Evolutionary conservation across 2,888 invertebrate genomes (phyloP), one percentile per base, ranked within the genome.

Genomic region (Prosopocoilus inquinatus): DNA sequence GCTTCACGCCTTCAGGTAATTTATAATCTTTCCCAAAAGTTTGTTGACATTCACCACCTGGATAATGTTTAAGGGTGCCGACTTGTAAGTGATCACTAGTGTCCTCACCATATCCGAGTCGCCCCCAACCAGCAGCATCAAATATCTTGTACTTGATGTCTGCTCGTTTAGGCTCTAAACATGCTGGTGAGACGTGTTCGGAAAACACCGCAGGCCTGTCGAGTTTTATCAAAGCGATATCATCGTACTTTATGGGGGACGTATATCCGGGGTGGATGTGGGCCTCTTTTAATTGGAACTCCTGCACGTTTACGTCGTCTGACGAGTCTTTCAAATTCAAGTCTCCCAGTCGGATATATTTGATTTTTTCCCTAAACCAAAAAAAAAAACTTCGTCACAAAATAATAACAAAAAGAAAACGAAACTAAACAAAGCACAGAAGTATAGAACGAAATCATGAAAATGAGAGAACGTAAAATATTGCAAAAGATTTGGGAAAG

Each of bases 221-320:
- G 38, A 82, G 61, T 61, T 73, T 71, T 1, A 82, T 55, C 1
- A 82, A 69, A 7, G 79, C 82, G 34, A 82, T 79, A 54, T 82
- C 82, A 61, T 82, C 74, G 60, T 82, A 82, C 47, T 75, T 70
- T 2, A 67, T 60, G 0, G 75, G 72, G 2, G 62, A 51, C 35
- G 67, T 68, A 62, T 80, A 81, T 0, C 67, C 59, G 0, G 79
- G 79, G 66, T 82, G 75, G 11, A 64, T 59, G 51, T 75, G 72
- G 36, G 68, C 68, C 28, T 71, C 53, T 0, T 65, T 50, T 1
- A 80, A 61, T 3, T 63, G 63, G 8, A 73, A 68, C 28, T 76
- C 64, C 57, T 75, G 72, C 0, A 66, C 64, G 9, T 63, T 59
- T 9, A 67, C 55, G 35, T 60, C 60, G 9, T 65, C 62, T 1